A percentile compares a stretch with the other conserved stretches of the same genome.
Evolutionary conservation across 1,140 invertebrate genomes (phyloP).

Genomic region (Holotrichia oblita): DNA sequence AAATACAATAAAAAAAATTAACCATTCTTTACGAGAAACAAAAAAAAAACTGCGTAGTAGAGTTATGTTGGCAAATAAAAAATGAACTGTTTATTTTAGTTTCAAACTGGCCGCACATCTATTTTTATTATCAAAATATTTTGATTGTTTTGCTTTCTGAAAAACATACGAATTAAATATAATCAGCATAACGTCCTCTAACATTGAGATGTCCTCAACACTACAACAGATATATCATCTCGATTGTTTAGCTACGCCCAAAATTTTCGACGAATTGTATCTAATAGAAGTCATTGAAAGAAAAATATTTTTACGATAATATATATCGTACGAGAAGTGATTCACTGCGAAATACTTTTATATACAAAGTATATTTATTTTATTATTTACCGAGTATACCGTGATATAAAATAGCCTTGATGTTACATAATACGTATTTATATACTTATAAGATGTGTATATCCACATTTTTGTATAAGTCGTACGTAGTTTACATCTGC

Average conservation of each 20-base stretch:
- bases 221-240: no score
- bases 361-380: neutral
- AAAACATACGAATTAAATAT: neutral
- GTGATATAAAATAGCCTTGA: neutral
- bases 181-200: no score
- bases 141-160: neutral
- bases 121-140: conserved; percentile 19
- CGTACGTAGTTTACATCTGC: neutral
- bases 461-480: no score
- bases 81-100: conserved; percentile 3
- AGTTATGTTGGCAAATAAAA: conserved; percentile 17
- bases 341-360: neutral
- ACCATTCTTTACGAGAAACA: neutral
- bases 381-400: neutral
- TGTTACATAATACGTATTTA: conserved; percentile 7
- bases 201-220: no score
- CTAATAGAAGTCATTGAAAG: no score
- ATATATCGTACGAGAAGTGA: neutral
- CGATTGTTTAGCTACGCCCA: no score
- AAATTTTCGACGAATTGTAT: no score
- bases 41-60: conserved; percentile 9
- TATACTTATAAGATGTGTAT: neutral
- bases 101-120: neutral
- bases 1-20: no score
- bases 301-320: neutral